Conservation (phyloP, 2,888 invertebrate genomes). For the Beris chalybata region DNA sequence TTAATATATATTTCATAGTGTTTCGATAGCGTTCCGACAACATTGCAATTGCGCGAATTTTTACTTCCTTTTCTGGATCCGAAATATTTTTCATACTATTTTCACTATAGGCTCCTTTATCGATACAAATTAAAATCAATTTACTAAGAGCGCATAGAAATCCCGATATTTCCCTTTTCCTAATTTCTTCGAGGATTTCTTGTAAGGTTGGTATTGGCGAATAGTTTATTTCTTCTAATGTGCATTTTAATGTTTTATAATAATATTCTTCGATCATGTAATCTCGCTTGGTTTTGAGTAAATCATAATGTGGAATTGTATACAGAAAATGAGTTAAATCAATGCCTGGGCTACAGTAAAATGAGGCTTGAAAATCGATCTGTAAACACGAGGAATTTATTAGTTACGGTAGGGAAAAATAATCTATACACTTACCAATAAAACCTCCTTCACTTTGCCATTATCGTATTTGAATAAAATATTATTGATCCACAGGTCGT, state of each 20-base stretch:
- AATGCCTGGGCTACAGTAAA: slow-evolving; percentile 53
- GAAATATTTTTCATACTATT: slow-evolving; percentile 14
- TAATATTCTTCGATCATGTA: slow-evolving; percentile 43
- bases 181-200: slow-evolving; percentile 38
- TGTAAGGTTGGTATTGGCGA: slow-evolving; percentile 38
- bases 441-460: slow-evolving; percentile 51
- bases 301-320: slow-evolving; percentile 50
- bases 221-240: slow-evolving; percentile 42
- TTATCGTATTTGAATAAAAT: slow-evolving; percentile 55
- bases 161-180: slow-evolving; percentile 40
- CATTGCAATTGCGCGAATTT: not conserved
- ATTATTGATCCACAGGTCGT: slow-evolving; percentile 61
- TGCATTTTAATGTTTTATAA: slow-evolving; percentile 19
- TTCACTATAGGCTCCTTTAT: slow-evolving; percentile 35
- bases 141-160: slow-evolving; percentile 39
- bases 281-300: slow-evolving; percentile 45
- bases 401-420: not conserved
- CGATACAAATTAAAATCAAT: slow-evolving; percentile 39
- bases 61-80: not conserved
- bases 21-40: not conserved
- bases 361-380: slow-evolving; percentile 55
- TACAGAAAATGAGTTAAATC: slow-evolving; percentile 55
- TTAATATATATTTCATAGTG: slow-evolving; percentile 19
- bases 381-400: slow-evolving; percentile 34
- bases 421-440: slow-evolving; percentile 51